Evolutionary conservation across 2,797 vertebrate species (phyloP).

Genomic region (Fistularia tabacaria): DNA sequence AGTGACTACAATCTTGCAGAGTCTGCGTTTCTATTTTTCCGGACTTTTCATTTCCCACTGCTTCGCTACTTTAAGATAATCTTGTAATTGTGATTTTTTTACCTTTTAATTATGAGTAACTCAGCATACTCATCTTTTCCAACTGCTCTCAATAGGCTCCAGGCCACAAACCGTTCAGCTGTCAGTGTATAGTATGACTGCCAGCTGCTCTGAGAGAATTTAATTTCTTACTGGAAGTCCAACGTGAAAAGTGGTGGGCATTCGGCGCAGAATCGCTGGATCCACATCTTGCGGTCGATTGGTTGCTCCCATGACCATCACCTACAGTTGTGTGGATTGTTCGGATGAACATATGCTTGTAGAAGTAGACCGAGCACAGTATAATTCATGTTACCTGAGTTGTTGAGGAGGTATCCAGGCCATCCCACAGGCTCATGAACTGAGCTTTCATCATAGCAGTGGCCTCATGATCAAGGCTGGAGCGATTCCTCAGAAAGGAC

Average conservation of each 20-base stretch:
- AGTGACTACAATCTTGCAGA: not conserved
- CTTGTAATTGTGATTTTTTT: too few relatives aligned
- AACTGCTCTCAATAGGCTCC: too few relatives aligned
- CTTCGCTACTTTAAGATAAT: too few relatives aligned
- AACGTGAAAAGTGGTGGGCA: slow-evolving; percentile 77
- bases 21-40: not conserved
- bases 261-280: slow-evolving; percentile 77
- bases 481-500: slow-evolving; percentile 80
- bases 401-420: slow-evolving; percentile 70
- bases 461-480: slow-evolving; percentile 79
- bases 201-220: not conserved
- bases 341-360: not conserved
- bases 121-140: too few relatives aligned
- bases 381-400: slow-evolving; percentile 66
- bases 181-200: too few relatives aligned
- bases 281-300: slow-evolving; percentile 82
- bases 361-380: not conserved
- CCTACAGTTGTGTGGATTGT: slow-evolving; percentile 47
- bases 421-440: slow-evolving; percentile 86
- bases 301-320: slow-evolving; percentile 83
- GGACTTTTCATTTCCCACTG: too few relatives aligned
- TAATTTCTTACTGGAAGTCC: slow-evolving; percentile 70
- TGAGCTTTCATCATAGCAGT: slow-evolving; percentile 87
- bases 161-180: too few relatives aligned
- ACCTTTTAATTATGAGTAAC: too few relatives aligned